Base-by-base conservation (phyloP, 2,888 invertebrate genomes). In the Odontothrips loti region DNA sequence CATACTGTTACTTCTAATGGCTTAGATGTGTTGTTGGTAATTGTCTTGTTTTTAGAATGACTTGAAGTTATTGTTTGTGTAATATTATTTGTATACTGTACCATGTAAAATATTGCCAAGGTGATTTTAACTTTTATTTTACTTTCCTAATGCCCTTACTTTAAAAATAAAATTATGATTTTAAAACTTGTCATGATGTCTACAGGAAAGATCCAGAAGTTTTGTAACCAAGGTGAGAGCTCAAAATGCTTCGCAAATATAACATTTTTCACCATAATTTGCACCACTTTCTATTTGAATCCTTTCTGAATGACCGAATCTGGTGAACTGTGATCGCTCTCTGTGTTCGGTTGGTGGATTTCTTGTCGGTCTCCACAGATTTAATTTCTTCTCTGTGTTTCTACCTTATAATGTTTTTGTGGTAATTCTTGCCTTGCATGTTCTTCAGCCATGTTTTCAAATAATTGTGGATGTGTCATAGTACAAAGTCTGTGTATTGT, bases 41-140 rank as follows among this genome's bases (percentile, higher is more conserved):
- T 75, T 75, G 58, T 75, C 68, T 27, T 75, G 68, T 12, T 12
- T 27, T 27, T 75, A 75, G 27, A 12, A 23, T 75, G 27, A 23
- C 68, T 75, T 27, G 23, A 23, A 12, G 27, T 75, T 75, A 75
- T 75, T 75, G 12, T 75, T 23, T 75, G 68, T 75, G 23, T 75
- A 75, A 75, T 75, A 75, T 75, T 75, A 75, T 75, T 75, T 75
- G 68, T 75, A 75, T 23, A 75, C 68, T 23, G 23, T 23, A 75
- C 68, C 11, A 27, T 75, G 68, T 75, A 75, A 27, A 75, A 10
- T 75, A 23, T 75, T 75, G 23, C 23, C 27, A 75, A 75, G 27
- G 23, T 27, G 27, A 27, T 75, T 75, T 75, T 75, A 27, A 11
- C 68, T 27, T 75, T 27, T 27, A 23, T 75, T 27, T 75, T 12